Evolutionary conservation across 2,113 vertebrate species (phyloP), one percentile per base, ranked within the genome.

Genomic region (Rhegmatorhina hoffmannsi): DNA sequence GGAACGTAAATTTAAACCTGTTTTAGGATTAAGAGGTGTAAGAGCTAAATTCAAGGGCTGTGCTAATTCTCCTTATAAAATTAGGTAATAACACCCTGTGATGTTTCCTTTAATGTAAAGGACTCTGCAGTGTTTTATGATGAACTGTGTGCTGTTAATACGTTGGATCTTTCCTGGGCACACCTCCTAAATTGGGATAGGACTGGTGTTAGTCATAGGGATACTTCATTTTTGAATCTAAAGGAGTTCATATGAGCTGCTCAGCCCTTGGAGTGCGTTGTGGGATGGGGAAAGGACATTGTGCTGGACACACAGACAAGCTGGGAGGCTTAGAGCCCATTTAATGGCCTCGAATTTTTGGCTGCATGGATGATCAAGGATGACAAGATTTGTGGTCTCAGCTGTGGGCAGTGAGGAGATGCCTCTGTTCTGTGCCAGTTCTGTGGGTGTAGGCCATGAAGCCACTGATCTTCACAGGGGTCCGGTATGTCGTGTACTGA

Each of bases 151-250:
- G 62, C 17, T 82, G 66, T 60, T 86, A 50, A 49, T 75, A 12
- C 20, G 72, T 70, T 74, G 63, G 46, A n/a, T 81, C 68, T 90
- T 74, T 81, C 52, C 72, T 78, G 76, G 80, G 29, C 80, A 89
- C 73, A 20, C 89, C 91, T 67, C n/a, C 55, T 75, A 63, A 90
- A 59, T 16, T 76, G 67, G 62, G 17, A 15, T 60, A 50, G 53
- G 68, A 80, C n/a, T 34, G 36, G 9, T 73, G 36, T 94, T 96
- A 95, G 75, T 96, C 78, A 76, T 29, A 60, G 67, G 28, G 13
- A 43, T 69, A 36, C 49, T 12, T 82, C 62, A 11, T 89, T 38
- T 60, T 56, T 76, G 49, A 73, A 11, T 52, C 40, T 47, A 4
- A 53, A 67, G 34, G 55, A 62, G 36, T 21, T 92, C 20, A 1